phyloP scores from a whole-genome alignment of 2,888 invertebrate genomes.

The Volucella zonaria region DNA sequence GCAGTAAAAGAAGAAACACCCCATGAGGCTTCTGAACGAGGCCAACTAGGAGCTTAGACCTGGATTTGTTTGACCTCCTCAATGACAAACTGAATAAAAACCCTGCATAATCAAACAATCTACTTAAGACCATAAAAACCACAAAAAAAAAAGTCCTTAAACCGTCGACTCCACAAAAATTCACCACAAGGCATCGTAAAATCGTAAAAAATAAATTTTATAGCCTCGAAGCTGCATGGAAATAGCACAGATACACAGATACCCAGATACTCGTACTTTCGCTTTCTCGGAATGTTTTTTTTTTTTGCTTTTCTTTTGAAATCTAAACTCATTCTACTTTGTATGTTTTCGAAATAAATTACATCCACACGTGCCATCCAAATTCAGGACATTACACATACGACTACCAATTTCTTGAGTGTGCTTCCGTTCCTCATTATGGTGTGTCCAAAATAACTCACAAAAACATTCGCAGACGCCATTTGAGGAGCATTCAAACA shows the following conservation, averaged over 20 bases:
- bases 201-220: neutral
- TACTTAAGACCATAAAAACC: too few species aligned
- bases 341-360: neutral
- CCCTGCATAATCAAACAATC: too few species aligned
- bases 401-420: neutral
- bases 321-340: neutral
- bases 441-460: slow-evolving; percentile 7
- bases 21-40: too few species aligned
- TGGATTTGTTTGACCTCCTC: too few species aligned
- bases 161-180: neutral
- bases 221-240: neutral
- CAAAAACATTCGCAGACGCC: neutral
- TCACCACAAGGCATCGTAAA: neutral
- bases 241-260: neutral
- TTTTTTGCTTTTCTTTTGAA: neutral
- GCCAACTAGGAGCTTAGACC: too few species aligned
- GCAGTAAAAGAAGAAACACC: too few species aligned
- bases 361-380: slow-evolving; percentile 5
- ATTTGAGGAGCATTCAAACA: neutral
- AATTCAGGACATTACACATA: neutral
- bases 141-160: too few species aligned
- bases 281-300: neutral
- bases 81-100: too few species aligned
- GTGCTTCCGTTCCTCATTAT: neutral
- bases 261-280: too few species aligned